Evolutionary conservation across 2,113 vertebrate species (phyloP), one percentile per base, ranked within the genome.

Genomic region (Mesembrinibis cayennensis): DNA sequence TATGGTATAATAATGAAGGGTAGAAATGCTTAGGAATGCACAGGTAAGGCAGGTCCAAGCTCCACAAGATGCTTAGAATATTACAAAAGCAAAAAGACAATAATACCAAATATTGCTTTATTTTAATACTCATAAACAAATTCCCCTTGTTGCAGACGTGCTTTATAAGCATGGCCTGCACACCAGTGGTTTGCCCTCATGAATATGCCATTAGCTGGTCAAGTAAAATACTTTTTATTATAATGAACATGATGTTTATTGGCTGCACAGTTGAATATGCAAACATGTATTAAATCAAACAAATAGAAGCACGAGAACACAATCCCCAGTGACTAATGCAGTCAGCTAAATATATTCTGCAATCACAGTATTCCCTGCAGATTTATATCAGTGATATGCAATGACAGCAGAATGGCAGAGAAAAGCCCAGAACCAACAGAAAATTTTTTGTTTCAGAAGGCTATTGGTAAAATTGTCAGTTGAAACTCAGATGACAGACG

Each of bases 231-330:
- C 67, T 82, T 97, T 77, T 80, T 92, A 88, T 95, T 95, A 45
- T 14, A 55, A 77, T 70, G 38, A 89, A 52, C 49, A 59, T 77
- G 62, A 81, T 55, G 83, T 84, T 96, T 96, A 96, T 90, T 94
- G 78, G 73, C 87, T 97, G 94, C 69, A 69, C 16, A 49, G 94
- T 70, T 97, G 90, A 96, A 92, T 82, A 96, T 91, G 87, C 84
- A 97, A 96, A 93, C 93, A 89, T 89, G 58, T n/a, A 82, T 93
- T 96, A 95, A 96, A 93, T 94, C 92, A 97, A 97, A 95, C 83
- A 94, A 97, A 95, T 59, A 94, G 95, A 91, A 91, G 56, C n/a
- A 52, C 44, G 90, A 95, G 90, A 93, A 90, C 82, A 92, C 21
- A 96, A 85, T 91, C 85, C 69, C 82, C 53, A 65, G 73, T 79